A percentile compares a stretch with the other conserved stretches of the same genome.
phyloP scores from a whole-genome alignment of 35 echinoderm and acorn worm genomes.

The Diadema setosum region DNA sequence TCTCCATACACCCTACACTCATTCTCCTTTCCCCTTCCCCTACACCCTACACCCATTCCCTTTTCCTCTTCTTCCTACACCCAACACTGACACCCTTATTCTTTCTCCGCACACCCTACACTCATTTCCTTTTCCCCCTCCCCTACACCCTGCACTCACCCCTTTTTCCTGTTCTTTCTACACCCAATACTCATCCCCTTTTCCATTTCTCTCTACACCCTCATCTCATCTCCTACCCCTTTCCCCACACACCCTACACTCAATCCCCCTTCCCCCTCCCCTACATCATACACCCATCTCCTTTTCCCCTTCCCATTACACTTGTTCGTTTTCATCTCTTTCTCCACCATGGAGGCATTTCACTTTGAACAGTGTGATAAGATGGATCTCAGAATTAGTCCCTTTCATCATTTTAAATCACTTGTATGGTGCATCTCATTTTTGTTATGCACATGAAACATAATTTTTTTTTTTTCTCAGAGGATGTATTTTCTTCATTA shows the following conservation, averaged over 20 bases:
- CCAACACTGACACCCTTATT: neutral
- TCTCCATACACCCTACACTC: neutral
- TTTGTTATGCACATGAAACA: no score
- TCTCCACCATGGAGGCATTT: no score
- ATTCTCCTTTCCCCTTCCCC: neutral
- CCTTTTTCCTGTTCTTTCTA: neutral
- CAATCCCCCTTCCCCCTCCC: no score
- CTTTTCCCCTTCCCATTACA: neutral
- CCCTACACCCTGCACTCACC: neutral
- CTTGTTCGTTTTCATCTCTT: neutral
- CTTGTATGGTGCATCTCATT: no score
- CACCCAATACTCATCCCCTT: neutral
- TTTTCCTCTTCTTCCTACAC: neutral
- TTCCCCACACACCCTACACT: no score
- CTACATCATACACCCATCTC: no score
- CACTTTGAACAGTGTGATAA: no score
- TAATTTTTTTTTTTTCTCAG: no score
- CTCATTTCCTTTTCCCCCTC: neutral
- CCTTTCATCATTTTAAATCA: no score
- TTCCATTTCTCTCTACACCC: neutral
- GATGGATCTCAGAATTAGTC: no score
- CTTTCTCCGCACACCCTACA: neutral
- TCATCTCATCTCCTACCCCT: neutral
- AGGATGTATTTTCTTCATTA: no score
- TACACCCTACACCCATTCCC: neutral